Evolutionary conservation across 2,113 vertebrate genomes (phyloP).

Genomic region (Scomber japonicus): DNA sequence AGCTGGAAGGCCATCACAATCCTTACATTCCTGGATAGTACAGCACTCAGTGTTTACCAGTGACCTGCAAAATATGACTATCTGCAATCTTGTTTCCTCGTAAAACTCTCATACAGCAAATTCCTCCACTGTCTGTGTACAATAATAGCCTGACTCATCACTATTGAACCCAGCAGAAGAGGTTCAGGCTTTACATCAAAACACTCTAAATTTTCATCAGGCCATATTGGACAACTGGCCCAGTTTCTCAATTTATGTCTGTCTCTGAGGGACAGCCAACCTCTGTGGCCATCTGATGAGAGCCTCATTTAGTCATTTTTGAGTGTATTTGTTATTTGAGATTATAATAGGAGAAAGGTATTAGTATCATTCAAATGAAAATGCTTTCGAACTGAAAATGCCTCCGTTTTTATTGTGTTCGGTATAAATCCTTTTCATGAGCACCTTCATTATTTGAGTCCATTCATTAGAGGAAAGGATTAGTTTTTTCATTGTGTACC

Average conservation of each 20-base stretch:
- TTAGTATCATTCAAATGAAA: background rate
- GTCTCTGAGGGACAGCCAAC: background rate
- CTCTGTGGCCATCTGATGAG: conserved; percentile 20
- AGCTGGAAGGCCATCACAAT: too few species aligned
- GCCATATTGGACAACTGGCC: background rate
- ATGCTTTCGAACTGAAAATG: background rate
- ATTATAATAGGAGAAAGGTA: background rate
- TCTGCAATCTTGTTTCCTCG: background rate
- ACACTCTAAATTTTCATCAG: background rate
- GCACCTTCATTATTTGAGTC: conserved; percentile 2
- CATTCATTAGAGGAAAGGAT: conserved; percentile 14
- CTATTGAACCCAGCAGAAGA: background rate
- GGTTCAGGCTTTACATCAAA: background rate
- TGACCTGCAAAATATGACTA: background rate
- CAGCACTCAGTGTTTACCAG: background rate
- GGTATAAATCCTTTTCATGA: conserved; percentile 4
- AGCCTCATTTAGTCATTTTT: conserved; percentile 12
- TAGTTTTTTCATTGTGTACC: conserved; percentile 17
- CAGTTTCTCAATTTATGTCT: background rate
- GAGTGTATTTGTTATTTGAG: background rate
- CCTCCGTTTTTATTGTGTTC: conserved; percentile 1
- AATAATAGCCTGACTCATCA: background rate
- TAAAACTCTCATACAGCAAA: background rate
- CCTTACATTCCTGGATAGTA: background rate
- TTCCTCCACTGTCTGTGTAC: background rate